Base-by-base conservation (phyloP, 2,888 invertebrate species). In the Miltochrista miniata region DNA sequence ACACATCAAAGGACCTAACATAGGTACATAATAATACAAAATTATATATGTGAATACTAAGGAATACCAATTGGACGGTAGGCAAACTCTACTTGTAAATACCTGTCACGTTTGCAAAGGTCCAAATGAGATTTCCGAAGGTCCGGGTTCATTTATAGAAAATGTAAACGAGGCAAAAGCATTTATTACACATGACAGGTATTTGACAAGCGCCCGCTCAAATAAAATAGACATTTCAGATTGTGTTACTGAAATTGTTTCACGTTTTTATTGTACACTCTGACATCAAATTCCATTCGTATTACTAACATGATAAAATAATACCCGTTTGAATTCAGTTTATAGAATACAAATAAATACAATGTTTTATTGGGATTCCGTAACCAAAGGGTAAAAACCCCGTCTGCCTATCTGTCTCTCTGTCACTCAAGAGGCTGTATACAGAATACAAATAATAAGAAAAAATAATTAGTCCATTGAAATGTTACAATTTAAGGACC, bases 61-160 rank as follows among this genome's bases (percentile, higher is more conserved):
- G 62, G 59, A 60, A 54, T 59, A 65, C 56, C n/a, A 43, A 33
- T 56, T 54, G 53, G 46, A 54, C 59, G 48, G 37, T 49, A 44
- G 42, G 44, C 34, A 51, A 60, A 57, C 48, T 60, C 40, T 45
- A 53, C 48, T 66, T 72, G 59, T 66, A 66, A 54, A 70, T 59
- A 68, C 70, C 57, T 49, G 71, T 66, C 72, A 72, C 71, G 72
- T 72, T 66, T 68, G 47, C 57, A 54, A 68, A 69, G 63, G 70
- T 65, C 57, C 62, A 74, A 73, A 74, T 74, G 67, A 71, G 66
- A 74, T 74, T 74, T 67, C 45, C 61, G 49, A 54, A 62, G 70
- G 72, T 59, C 56, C 70, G 61, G 61, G 61, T 61, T 68, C 72
- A 72, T 71, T 74, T 74, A 74, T 74, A 74, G 74, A 72, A 74